Evolutionary conservation across 2,888 invertebrate species (phyloP).

Genomic region (Autographa pulchrina): DNA sequence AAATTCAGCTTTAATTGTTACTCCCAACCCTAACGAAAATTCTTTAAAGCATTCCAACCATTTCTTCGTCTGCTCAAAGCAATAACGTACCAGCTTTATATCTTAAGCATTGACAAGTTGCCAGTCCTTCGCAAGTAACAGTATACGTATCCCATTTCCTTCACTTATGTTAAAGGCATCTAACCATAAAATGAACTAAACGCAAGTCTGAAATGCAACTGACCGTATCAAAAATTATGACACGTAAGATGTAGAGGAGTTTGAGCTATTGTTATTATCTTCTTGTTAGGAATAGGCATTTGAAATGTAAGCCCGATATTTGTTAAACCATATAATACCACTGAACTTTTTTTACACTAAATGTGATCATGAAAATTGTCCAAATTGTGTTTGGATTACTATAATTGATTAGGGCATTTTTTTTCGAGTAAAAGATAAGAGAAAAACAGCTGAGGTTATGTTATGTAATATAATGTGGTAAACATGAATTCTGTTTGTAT

Average conservation of each 20-base stretch:
- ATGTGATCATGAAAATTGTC: too few relatives aligned
- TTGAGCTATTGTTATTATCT: not conserved
- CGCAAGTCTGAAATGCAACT: not conserved
- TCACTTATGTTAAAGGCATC: slow-evolving; percentile 14
- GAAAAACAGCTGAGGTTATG: too few relatives aligned
- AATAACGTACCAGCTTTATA: slow-evolving; percentile 29
- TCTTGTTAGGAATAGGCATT: not conserved
- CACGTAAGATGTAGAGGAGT: not conserved
- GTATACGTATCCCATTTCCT: slow-evolving; percentile 6
- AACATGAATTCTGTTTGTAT: too few relatives aligned
- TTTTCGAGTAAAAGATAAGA: too few relatives aligned
- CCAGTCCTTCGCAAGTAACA: slow-evolving; percentile 7
- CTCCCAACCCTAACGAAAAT: not conserved
- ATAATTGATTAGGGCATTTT: too few relatives aligned
- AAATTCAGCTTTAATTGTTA: too few relatives aligned
- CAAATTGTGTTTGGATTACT: too few relatives aligned
- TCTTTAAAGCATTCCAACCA: not conserved
- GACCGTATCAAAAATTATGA: slow-evolving; percentile 2
- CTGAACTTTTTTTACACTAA: too few relatives aligned
- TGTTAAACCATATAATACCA: not conserved
- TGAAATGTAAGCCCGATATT: not conserved
- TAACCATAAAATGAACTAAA: slow-evolving; percentile 5
- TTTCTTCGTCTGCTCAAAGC: not conserved
- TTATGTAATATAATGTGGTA: too few relatives aligned
- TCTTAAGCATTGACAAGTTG: slow-evolving; percentile 15